Percentiles rank a stretch among this genome's conserved stretches.
Evolutionary conservation across 64 coral and sea anemone genomes (phyloP).

Genomic region (Stylophora pistillata): DNA sequence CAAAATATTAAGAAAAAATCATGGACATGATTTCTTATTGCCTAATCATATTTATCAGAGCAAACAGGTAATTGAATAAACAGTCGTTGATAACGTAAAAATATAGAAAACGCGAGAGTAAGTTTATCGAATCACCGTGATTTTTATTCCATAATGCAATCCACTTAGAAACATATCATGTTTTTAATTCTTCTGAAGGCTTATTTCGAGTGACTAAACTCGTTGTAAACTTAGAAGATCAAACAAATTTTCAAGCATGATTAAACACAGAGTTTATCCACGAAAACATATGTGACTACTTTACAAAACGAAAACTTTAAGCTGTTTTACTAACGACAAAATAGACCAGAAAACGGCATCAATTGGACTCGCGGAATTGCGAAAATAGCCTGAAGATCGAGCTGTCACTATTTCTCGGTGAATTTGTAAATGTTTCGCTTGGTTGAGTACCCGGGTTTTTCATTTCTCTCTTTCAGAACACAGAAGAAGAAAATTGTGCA

Average conservation of each 20-base stretch:
- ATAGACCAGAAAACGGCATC: not conserved
- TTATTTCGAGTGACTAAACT: not conserved
- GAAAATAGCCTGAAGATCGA: not conserved
- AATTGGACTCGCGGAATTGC: not conserved
- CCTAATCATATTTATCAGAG: conserved; percentile 16
- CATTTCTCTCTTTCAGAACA: conserved; percentile 8
- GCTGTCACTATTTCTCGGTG: not conserved
- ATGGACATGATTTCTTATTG: not conserved
- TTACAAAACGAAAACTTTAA: not conserved
- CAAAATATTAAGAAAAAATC: not conserved
- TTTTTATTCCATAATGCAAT: not conserved
- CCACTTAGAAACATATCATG: not conserved
- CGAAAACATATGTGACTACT: too few species aligned
- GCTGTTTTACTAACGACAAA: not conserved
- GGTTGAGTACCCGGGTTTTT: conserved; percentile 6
- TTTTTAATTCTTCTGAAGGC: not conserved
- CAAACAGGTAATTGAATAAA: conserved; percentile 11
- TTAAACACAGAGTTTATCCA: not conserved
- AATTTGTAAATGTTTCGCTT: conserved; percentile 32
- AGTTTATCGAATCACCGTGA: not conserved
- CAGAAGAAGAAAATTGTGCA: conserved; percentile 6
- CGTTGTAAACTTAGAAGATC: not conserved
- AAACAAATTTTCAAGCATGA: conserved; percentile 18
- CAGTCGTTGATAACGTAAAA: not conserved
- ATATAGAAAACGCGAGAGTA: not conserved